phyloP scores from a whole-genome alignment of 1,140 invertebrate species.

The Platorchestia sp. region DNA sequence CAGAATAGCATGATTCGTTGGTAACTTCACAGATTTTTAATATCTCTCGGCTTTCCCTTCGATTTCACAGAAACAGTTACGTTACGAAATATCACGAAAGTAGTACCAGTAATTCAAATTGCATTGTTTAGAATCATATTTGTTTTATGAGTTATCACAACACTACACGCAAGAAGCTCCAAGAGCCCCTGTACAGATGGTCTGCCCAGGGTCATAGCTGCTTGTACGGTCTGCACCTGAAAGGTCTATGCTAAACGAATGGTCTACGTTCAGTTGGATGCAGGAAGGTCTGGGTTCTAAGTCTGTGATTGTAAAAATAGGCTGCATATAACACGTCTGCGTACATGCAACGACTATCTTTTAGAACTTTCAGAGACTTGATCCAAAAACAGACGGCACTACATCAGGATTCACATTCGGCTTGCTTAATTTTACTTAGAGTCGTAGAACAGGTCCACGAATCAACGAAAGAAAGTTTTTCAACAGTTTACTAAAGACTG shows the following conservation, averaged over 20 bases:
- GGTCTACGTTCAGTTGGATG: not conserved
- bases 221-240: not conserved
- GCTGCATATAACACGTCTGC: not conserved
- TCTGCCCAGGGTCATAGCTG: not conserved
- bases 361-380: not conserved
- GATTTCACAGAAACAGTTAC: too few species aligned
- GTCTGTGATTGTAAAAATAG: not conserved
- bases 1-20: too few species aligned
- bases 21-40: too few species aligned
- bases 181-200: not conserved
- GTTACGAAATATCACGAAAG: too few species aligned
- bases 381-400: not conserved
- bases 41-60: too few species aligned
- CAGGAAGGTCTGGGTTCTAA: too few species aligned
- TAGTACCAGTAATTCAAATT: too few species aligned
- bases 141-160: not conserved
- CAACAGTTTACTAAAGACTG: not conserved
- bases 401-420: not conserved
- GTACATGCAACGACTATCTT: not conserved
- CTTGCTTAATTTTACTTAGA: not conserved
- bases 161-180: not conserved
- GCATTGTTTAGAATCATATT: too few species aligned
- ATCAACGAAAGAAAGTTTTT: not conserved
- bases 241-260: not conserved
- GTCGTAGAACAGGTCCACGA: not conserved